Evolutionary conservation across 2,797 vertebrate species (phyloP).

Genomic region (Gouania willdenowi): DNA sequence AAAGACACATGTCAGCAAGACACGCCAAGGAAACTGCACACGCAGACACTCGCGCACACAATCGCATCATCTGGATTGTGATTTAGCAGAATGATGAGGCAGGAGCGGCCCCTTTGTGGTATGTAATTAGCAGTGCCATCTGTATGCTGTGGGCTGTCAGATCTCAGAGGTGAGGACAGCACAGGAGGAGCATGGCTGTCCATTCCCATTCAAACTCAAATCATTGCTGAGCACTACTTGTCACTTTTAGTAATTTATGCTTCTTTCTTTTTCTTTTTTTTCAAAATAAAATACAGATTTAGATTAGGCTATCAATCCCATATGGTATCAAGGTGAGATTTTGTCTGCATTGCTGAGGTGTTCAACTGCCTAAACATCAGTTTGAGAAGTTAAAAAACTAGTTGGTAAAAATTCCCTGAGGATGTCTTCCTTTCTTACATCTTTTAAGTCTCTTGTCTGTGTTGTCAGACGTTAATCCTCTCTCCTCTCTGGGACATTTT

Average conservation of each 20-base stretch:
- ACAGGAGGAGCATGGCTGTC: slow-evolving; percentile 58
- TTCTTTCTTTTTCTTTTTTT: slow-evolving; percentile 27
- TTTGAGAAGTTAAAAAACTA: slow-evolving; percentile 18
- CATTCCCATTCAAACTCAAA: slow-evolving; percentile 66
- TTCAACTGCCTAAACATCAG: slow-evolving; percentile 33
- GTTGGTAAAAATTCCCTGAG: too few relatives aligned
- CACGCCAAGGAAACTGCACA: slow-evolving; percentile 8
- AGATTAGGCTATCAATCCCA: slow-evolving; percentile 56
- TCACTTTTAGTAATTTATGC: slow-evolving; percentile 30
- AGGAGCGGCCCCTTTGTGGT: slow-evolving; percentile 40
- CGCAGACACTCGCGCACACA: background rate
- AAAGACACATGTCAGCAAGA: slow-evolving; percentile 40
- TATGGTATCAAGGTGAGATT: slow-evolving; percentile 43
- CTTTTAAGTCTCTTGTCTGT: slow-evolving; percentile 8
- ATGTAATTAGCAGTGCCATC: slow-evolving; percentile 69
- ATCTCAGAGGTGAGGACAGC: slow-evolving; percentile 60
- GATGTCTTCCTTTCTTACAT: background rate
- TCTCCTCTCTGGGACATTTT: too few relatives aligned
- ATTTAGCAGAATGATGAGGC: slow-evolving; percentile 25
- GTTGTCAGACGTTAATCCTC: too few relatives aligned
- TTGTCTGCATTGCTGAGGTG: slow-evolving; percentile 23
- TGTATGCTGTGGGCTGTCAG: slow-evolving; percentile 64
- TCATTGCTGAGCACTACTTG: slow-evolving; percentile 50
- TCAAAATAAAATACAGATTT: slow-evolving; percentile 37
- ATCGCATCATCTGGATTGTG: slow-evolving; percentile 18